Percentiles rank a stretch among this genome's conserved stretches.
phyloP scores from a whole-genome alignment of 1,140 invertebrate genomes.

The Rhysida immarginata region DNA sequence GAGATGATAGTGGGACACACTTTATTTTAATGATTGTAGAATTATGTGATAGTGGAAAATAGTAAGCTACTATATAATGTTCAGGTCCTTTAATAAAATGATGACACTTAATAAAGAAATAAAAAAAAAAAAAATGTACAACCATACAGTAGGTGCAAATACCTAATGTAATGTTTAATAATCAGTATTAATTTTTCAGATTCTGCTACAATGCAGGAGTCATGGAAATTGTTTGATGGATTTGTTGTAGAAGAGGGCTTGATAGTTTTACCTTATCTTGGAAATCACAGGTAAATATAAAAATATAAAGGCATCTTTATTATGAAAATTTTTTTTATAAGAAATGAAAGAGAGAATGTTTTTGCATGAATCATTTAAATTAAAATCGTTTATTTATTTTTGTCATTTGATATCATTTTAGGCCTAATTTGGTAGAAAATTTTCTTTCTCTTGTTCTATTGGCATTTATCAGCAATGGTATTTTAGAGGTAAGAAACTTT shows the following conservation, averaged over 20 bases:
- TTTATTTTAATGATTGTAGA: too few relatives aligned
- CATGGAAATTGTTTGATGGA: constrained; percentile 76
- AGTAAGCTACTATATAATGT: too few relatives aligned
- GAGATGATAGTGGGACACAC: too few relatives aligned
- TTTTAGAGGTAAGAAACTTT: constrained; percentile 49
- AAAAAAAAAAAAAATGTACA: too few relatives aligned
- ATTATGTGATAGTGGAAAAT: too few relatives aligned
- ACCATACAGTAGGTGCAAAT: too few relatives aligned
- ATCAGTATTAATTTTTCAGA: too few relatives aligned
- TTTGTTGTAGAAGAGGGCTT: constrained; percentile 81
- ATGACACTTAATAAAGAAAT: too few relatives aligned
- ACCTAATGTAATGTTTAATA: too few relatives aligned
- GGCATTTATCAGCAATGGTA: constrained; percentile 66
- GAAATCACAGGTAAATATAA: constrained; percentile 39
- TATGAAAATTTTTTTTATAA: neutral
- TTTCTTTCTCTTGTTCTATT: constrained; percentile 78
- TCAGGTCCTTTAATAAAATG: too few relatives aligned
- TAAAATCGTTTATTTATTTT: constrained; percentile 9
- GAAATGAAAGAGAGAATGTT: too few relatives aligned
- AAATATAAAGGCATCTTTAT: neutral
- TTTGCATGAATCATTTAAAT: constrained; percentile 4
- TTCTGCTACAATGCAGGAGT: constrained; percentile 54
- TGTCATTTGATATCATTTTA: constrained; percentile 33
- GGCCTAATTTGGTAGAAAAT: constrained; percentile 78
- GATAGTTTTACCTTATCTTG: constrained; percentile 60